Percentiles rank a stretch among this genome's conserved stretches.
Conservation (phyloP, 2,888 invertebrate genomes). For the Rotaria sp. region DNA sequence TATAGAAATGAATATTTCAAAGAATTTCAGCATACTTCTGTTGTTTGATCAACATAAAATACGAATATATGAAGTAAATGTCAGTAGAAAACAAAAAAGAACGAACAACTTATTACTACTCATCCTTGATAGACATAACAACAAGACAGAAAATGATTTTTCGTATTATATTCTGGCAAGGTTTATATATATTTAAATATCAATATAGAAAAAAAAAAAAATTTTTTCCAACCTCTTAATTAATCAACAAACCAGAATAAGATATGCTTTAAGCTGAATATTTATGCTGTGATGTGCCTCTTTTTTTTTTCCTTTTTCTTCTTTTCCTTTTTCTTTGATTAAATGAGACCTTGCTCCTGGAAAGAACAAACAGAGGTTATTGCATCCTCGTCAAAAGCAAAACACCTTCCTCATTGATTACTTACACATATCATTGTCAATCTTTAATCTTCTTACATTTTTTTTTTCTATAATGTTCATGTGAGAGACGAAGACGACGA, state of each 20-base stretch:
- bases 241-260: not conserved
- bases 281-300: not conserved
- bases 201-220: not conserved
- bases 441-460: not conserved
- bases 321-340: not conserved
- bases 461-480: not conserved
- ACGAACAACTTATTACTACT: not conserved
- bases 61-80: not conserved
- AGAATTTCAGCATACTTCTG: not conserved
- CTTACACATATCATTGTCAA: not conserved
- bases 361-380: not conserved
- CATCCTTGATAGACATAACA: not conserved
- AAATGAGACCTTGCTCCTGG: not conserved
- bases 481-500: not conserved
- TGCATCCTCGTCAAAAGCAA: not conserved
- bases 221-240: not conserved
- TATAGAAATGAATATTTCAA: no score
- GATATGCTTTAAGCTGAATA: not conserved
- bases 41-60: not conserved
- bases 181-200: not conserved
- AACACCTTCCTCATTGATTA: not conserved
- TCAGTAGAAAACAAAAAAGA: not conserved
- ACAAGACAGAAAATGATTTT: not conserved
- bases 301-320: not conserved
- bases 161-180: not conserved